Conservation (phyloP, 1,140 invertebrate genomes). For the Eueides isabella region DNA sequence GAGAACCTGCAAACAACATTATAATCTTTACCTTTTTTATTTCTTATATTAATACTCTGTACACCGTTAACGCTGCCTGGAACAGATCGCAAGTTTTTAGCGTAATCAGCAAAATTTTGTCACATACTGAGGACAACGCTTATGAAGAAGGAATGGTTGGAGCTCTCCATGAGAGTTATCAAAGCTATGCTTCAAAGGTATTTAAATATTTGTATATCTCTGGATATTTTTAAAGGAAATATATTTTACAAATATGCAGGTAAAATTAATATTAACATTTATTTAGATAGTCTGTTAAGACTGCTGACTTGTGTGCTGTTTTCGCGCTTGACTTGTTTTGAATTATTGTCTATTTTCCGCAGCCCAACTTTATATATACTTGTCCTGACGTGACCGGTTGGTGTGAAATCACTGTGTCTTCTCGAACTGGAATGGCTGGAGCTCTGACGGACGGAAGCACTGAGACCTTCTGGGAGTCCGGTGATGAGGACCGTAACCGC, state of each 20-base stretch:
- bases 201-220: neutral
- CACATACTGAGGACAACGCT: constrained; percentile 92
- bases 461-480: constrained; percentile 99
- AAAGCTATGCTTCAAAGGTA: constrained; percentile 65
- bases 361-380: constrained; percentile 54
- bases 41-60: constrained; percentile 21
- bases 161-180: constrained; percentile 66
- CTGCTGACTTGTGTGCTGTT: too few relatives aligned
- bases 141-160: constrained; percentile 83
- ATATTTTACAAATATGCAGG: neutral
- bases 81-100: constrained; percentile 94
- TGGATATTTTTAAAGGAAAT: too few relatives aligned
- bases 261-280: neutral
- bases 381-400: constrained; percentile 85
- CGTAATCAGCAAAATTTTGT: constrained; percentile 97
- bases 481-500: constrained; percentile 97
- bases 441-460: constrained; percentile 97
- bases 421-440: constrained; percentile 95
- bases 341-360: neutral
- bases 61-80: constrained; percentile 62
- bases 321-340: neutral
- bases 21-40: neutral
- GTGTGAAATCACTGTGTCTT: constrained; percentile 94
- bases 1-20: too few relatives aligned
- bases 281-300: neutral